phyloP scores from a whole-genome alignment of 2,113 vertebrate genomes.

The Peromyscus californicus region DNA sequence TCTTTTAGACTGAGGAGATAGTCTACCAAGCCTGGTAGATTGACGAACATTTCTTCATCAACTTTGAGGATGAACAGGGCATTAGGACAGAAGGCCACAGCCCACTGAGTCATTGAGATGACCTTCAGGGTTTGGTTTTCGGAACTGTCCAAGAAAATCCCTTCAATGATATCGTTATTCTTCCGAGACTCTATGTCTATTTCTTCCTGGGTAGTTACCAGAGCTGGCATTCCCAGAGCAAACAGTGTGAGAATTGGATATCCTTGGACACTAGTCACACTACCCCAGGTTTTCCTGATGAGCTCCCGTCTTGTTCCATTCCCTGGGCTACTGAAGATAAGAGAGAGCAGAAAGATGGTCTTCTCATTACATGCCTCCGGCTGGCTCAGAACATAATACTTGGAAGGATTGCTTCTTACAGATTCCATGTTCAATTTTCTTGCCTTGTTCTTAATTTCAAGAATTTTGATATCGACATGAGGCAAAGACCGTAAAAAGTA shows the following conservation, averaged over 20 bases:
- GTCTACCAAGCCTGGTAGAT: slow-evolving; percentile 88
- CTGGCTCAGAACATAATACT: slow-evolving; percentile 83
- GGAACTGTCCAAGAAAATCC: slow-evolving; percentile 86
- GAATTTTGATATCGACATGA: slow-evolving; percentile 88
- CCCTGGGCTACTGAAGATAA: slow-evolving; percentile 90
- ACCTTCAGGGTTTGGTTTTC: slow-evolving; percentile 88
- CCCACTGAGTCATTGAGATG: slow-evolving; percentile 90
- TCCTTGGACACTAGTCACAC: slow-evolving; percentile 85
- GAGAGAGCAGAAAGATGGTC: slow-evolving; percentile 91
- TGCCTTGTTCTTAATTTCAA: slow-evolving; percentile 91
- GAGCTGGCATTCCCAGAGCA: slow-evolving; percentile 89
- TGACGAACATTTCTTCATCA: slow-evolving; percentile 91
- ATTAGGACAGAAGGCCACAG: slow-evolving; percentile 91
- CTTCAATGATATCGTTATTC: slow-evolving; percentile 92
- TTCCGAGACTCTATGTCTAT: slow-evolving; percentile 86
- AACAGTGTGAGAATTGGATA: slow-evolving; percentile 88
- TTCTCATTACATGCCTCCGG: slow-evolving; percentile 84
- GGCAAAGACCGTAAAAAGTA: slow-evolving; percentile 92
- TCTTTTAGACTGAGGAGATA: slow-evolving; percentile 91
- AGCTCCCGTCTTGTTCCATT: slow-evolving; percentile 88
- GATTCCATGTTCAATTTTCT: slow-evolving; percentile 89
- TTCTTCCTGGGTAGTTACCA: slow-evolving; percentile 83
- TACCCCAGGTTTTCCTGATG: slow-evolving; percentile 94
- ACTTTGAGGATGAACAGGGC: slow-evolving; percentile 92
- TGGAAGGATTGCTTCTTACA: slow-evolving; percentile 89